Evolutionary conservation across 2,113 vertebrate genomes (phyloP).

Genomic region (Leptobrachium ailaonicum): DNA sequence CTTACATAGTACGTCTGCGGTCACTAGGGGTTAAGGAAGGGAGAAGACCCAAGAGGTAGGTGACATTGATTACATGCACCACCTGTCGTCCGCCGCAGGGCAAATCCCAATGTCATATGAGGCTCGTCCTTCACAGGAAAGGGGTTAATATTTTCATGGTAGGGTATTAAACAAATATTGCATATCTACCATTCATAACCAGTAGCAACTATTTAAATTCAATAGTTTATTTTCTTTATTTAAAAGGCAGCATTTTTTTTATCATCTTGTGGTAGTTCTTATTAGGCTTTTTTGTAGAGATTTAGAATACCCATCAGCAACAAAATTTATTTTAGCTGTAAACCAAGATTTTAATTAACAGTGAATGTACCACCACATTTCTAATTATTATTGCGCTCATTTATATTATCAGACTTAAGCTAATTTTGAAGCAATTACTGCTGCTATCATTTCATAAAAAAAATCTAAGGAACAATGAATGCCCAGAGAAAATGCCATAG

Average conservation of each 20-base stretch:
- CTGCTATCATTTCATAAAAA: neutral
- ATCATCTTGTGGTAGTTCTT: too few relatives aligned
- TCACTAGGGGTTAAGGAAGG: too few relatives aligned
- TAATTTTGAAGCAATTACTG: neutral
- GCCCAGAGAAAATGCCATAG: neutral
- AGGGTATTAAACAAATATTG: neutral
- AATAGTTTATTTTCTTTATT: neutral
- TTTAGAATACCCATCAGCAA: neutral
- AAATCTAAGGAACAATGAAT: neutral
- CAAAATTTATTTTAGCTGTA: neutral
- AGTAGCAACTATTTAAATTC: neutral
- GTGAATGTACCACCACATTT: neutral
- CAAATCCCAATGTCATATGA: too few relatives aligned
- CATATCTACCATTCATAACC: neutral
- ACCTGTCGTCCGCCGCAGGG: too few relatives aligned
- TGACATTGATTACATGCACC: too few relatives aligned
- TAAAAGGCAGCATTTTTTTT: neutral
- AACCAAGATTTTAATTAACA: slow-evolving; percentile 1
- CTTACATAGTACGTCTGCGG: too few relatives aligned
- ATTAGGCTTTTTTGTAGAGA: too few relatives aligned
- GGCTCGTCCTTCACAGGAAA: too few relatives aligned
- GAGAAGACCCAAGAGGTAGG: too few relatives aligned
- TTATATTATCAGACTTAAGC: neutral
- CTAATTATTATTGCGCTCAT: neutral
- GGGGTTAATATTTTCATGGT: neutral